Evolutionary conservation across 2,113 vertebrate species (phyloP), one percentile per base, ranked within the genome.

Genomic region (Apaloderma vittatum): DNA sequence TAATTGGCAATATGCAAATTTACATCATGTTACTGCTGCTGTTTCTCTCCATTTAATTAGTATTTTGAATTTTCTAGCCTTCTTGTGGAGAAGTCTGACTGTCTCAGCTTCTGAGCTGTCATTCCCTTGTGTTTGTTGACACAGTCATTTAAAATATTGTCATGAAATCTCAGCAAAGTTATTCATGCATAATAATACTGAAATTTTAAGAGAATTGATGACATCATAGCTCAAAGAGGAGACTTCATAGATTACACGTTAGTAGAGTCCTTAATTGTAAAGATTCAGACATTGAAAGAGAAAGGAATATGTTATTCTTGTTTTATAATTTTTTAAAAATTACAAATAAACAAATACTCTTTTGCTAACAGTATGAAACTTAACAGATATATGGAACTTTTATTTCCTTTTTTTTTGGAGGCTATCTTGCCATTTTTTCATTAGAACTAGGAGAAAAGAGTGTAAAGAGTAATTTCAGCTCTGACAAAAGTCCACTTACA

Each of bases 231-330:
- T 76, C 65, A 32, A 79, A 54, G 8, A 75, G 7, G 11, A 3
- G 3, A 34, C 32, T 67, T 71, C 2, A 36, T 17, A 58, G 12
- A 26, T 76, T 82, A 10, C 1, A 3, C 88, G 3, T 68, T 48
- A 49, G 18, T 36, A 45, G 45, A 85, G 65, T 52, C 34, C 4
- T 82, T 82, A 62, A 34, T 57, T 1, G 0, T 82, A 43, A 82
- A 17, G 37, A 43, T 29, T 91, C 24, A 4, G 32, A 40, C 10
- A 12, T 5, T 55, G 55, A 67, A 87, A 90, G 21, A 66, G 7
- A 84, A 75, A 68, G 11, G 12, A 2, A 3, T 55, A 21, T 21
- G 2, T 55, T 73, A n/a, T 0, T 4, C 1, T 72, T 18, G 2
- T 26, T 73, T 70, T 37, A 12, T 13, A 15, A 9, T 75, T 86